Evolutionary conservation across 2,797 vertebrate genomes (phyloP).

Genomic region (Moxostoma hubbsi): DNA sequence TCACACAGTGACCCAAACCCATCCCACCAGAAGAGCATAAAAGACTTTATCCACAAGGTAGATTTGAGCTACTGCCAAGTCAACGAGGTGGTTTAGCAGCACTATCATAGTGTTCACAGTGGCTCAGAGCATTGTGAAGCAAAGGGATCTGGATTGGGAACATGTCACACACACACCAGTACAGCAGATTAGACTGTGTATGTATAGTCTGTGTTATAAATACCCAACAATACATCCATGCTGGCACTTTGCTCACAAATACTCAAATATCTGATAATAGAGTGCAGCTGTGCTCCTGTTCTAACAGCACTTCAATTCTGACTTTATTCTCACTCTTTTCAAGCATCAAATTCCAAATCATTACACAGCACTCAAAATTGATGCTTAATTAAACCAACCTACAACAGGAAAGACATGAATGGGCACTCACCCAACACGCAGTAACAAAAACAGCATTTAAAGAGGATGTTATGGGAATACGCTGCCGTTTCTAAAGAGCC

Average conservation of each 20-base stretch:
- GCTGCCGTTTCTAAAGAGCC: neutral
- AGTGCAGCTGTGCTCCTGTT: neutral
- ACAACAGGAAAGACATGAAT: neutral
- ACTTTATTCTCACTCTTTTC: constrained; percentile 24
- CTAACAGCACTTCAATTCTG: constrained; percentile 11
- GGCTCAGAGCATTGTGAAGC: neutral
- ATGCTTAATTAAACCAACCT: constrained; percentile 29
- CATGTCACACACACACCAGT: constrained; percentile 27
- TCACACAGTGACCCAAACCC: neutral
- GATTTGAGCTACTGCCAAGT: constrained; percentile 22
- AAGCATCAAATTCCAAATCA: constrained; percentile 18
- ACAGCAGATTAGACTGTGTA: constrained; percentile 26
- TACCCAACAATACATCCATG: constrained; percentile 37
- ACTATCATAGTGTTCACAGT: constrained; percentile 24
- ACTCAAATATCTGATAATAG: constrained; percentile 34
- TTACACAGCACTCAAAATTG: constrained; percentile 3
- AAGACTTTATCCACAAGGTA: neutral
- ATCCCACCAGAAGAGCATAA: constrained; percentile 25
- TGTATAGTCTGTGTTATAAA: constrained; percentile 40
- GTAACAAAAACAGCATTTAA: constrained; percentile 23
- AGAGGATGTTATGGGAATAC: constrained; percentile 11
- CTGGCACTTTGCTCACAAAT: constrained; percentile 29
- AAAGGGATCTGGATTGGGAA: constrained; percentile 33
- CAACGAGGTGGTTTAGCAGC: constrained; percentile 24
- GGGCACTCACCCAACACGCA: constrained; percentile 9